Evolutionary conservation across 2,797 vertebrate genomes (phyloP), one percentile per base, ranked within the genome.

Genomic region (Monodelphis domestica): DNA sequence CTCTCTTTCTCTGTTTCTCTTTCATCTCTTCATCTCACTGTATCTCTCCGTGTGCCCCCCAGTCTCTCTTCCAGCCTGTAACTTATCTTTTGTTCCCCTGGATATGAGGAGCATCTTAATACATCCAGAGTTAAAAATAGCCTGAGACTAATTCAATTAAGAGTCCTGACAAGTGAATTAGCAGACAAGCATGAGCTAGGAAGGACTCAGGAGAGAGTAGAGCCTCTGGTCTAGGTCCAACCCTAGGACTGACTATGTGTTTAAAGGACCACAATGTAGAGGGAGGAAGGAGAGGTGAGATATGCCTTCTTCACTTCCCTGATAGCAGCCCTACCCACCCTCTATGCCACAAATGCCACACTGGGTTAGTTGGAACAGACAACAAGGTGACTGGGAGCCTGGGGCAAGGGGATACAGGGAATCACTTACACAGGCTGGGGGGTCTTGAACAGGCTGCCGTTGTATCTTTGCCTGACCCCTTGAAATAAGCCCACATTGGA

Each of bases 381-480:
- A 95, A 93, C 55, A 92, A 94, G 90, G 63, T 94, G 95, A 89
- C 0, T 0, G 2, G 63, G 90, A 88, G 12, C 89, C 91, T 54
- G 17, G 3, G 1, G 53, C n/a, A 94, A 89, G 56, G 30, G 88
- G 28, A 88, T 38, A 84, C 26, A 95, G 0, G 33, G 92, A 95
- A 92, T 88, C 96, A 99, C 98, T 99, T 98, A 99, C 98, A 95
- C 78, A 0, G 95, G 12, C 96, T 98, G 98, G 88, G 98, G 96
- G 89, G 92, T 94, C 96, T 94, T 98, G 98, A 97, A 97, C 17
- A 98, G 91, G 91, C 90, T 98, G 87, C 99, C 98, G 87, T 99
- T 99, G 38, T 97, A 96, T 93, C 96, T 98, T 97, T 99, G 99
- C 7, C 98, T 98, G 97, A 99, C 94, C 97, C 99, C 99, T 95